A percentile compares a stretch with the other conserved stretches of the same genome.
Evolutionary conservation across 2,888 invertebrate species (phyloP).

Genomic region (Tachina grossa): DNA sequence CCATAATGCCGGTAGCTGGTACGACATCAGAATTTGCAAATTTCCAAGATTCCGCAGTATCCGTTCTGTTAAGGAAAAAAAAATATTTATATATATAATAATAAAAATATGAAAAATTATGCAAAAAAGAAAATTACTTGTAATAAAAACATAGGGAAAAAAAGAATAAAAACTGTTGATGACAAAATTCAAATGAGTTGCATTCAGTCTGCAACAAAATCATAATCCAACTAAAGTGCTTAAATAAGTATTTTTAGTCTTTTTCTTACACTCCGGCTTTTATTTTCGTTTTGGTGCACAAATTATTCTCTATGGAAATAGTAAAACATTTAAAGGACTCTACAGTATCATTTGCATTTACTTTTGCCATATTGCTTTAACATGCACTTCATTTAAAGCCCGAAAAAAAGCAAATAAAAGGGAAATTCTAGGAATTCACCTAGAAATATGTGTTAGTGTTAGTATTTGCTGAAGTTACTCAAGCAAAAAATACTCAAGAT

Average conservation of each 20-base stretch:
- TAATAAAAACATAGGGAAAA: constrained; percentile 11
- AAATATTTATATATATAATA: not conserved
- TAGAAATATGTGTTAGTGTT: constrained; percentile 11
- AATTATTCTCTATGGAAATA: constrained; percentile 26
- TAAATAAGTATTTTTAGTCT: constrained; percentile 25
- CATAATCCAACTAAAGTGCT: constrained; percentile 47
- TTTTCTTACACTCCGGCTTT: not conserved
- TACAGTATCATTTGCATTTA: constrained; percentile 43
- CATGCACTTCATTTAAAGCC: constrained; percentile 20
- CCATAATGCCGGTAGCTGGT: constrained; percentile 92
- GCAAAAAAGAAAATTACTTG: constrained; percentile 3
- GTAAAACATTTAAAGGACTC: constrained; percentile 48
- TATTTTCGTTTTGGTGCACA: constrained; percentile 9
- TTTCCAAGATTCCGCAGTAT: constrained; percentile 87
- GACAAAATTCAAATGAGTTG: constrained; percentile 68
- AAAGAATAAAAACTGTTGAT: constrained; percentile 18
- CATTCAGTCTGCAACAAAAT: constrained; percentile 52
- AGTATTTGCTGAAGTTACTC: constrained; percentile 39
- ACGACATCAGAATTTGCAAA: constrained; percentile 89
- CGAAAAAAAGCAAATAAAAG: not conserved
- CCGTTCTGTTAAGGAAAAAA: constrained; percentile 83
- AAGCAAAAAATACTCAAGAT: constrained; percentile 16
- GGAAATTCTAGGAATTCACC: constrained; percentile 1
- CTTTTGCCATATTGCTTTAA: not conserved
- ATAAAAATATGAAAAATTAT: constrained; percentile 37